A percentile compares a stretch with the other conserved stretches of the same genome.
Evolutionary conservation across 2,113 vertebrate species (phyloP).

Genomic region (Gobius niger): DNA sequence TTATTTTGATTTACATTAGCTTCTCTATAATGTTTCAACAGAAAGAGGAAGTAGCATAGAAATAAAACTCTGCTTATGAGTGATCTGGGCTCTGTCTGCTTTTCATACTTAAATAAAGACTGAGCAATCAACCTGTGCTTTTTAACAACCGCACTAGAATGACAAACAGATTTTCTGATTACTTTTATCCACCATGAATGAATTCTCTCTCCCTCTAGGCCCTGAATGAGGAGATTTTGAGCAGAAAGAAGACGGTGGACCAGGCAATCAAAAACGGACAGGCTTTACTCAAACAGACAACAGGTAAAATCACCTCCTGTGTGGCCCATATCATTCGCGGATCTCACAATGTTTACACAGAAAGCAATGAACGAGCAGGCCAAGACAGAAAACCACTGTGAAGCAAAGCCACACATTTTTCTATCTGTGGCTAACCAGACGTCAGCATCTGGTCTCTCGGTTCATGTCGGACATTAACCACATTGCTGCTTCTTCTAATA

Average conservation of each 20-base stretch:
- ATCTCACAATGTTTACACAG: neutral
- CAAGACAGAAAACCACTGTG: neutral
- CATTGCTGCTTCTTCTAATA: constrained; percentile 5
- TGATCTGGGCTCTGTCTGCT: no score
- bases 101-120: no score
- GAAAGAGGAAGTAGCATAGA: no score
- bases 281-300: constrained; percentile 96
- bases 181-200: neutral
- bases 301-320: constrained; percentile 76
- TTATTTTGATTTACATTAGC: no score
- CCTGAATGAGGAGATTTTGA: constrained; percentile 94
- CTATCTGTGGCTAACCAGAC: constrained; percentile 23
- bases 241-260: constrained; percentile 96
- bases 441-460: constrained; percentile 37
- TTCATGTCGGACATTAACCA: constrained; percentile 20
- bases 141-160: no score
- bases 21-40: no score
- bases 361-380: neutral
- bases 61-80: no score
- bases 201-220: constrained; percentile 69
- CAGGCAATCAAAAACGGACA: constrained; percentile 98
- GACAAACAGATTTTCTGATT: neutral
- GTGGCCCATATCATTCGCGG: neutral
- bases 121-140: no score
- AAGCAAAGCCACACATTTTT: constrained; percentile 42